A percentile compares a stretch with the other conserved stretches of the same genome.
phyloP scores from a whole-genome alignment of 2,888 invertebrate genomes.

The Mechanitis messenoides region DNA sequence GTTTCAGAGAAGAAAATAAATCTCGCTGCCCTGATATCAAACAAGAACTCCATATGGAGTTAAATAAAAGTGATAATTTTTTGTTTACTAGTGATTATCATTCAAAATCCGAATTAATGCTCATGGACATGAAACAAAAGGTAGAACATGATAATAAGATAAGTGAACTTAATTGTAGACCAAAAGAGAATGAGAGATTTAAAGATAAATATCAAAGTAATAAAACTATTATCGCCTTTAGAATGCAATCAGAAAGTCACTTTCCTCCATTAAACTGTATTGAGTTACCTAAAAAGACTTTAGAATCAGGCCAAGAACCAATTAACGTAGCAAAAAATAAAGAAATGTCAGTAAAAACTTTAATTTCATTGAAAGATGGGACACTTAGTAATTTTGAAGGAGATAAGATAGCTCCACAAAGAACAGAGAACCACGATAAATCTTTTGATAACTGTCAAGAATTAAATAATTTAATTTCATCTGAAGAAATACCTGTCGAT shows the following conservation, averaged over 20 bases:
- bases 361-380: conserved; percentile 41
- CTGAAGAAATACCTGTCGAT: conserved; percentile 46
- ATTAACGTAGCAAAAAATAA: conserved; percentile 47
- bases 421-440: conserved; percentile 60
- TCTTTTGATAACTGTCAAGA: conserved; percentile 58
- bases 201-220: conserved; percentile 43
- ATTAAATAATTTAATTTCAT: conserved; percentile 34
- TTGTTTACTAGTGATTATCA: conserved; percentile 36
- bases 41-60: conserved; percentile 22
- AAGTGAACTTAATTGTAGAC: conserved; percentile 29
- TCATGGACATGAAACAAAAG: conserved; percentile 40
- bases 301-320: conserved; percentile 39
- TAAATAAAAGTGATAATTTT: conserved; percentile 25
- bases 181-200: conserved; percentile 40
- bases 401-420: neutral
- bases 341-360: conserved; percentile 42
- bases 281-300: conserved; percentile 44
- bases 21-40: conserved; percentile 22
- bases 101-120: conserved; percentile 43
- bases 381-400: conserved; percentile 46
- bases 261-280: conserved; percentile 44
- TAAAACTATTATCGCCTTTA: conserved; percentile 49
- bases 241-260: conserved; percentile 43
- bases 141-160: conserved; percentile 40
- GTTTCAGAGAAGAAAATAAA: conserved; percentile 20